These are phyloP conservation scores for Huso huso DNA, from an alignment of 2,797 vertebrate genomes.

Conservation along the genomic window DNA sequence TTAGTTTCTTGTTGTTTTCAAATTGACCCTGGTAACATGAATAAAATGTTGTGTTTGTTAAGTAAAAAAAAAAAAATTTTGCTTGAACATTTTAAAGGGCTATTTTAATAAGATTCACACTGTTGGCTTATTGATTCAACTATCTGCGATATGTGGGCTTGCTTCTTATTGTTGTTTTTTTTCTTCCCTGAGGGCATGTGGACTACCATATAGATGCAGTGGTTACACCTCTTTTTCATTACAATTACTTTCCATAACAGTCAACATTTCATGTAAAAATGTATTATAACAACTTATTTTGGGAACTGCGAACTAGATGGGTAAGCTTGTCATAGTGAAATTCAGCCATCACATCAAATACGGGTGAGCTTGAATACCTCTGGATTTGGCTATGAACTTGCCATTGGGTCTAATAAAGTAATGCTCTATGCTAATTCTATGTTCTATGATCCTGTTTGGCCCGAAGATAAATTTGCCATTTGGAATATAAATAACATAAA, in stretches of 20 bases:
- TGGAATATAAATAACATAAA: neutral
- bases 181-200: slow-evolving; percentile 42
- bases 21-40: neutral
- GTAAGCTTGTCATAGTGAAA: slow-evolving; percentile 27
- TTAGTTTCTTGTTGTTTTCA: slow-evolving; percentile 13
- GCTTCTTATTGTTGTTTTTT: slow-evolving; percentile 2
- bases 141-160: neutral
- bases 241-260: slow-evolving; percentile 36
- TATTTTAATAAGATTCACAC: slow-evolving; percentile 34
- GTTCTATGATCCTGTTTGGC: no score
- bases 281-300: slow-evolving; percentile 21
- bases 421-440: no score
- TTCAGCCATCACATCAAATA: no score
- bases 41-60: neutral
- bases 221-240: slow-evolving; percentile 39
- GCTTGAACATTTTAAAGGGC: slow-evolving; percentile 16
- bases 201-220: slow-evolving; percentile 32
- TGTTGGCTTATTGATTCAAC: slow-evolving; percentile 53
- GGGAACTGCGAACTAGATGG: slow-evolving; percentile 49
- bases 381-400: no score
- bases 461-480: neutral
- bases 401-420: no score
- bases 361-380: no score
- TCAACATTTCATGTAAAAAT: slow-evolving; percentile 38
- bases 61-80: neutral